Percentiles rank a stretch among this genome's conserved stretches.
phyloP scores from a whole-genome alignment of 2,113 vertebrate species.

The Galbula dea region DNA sequence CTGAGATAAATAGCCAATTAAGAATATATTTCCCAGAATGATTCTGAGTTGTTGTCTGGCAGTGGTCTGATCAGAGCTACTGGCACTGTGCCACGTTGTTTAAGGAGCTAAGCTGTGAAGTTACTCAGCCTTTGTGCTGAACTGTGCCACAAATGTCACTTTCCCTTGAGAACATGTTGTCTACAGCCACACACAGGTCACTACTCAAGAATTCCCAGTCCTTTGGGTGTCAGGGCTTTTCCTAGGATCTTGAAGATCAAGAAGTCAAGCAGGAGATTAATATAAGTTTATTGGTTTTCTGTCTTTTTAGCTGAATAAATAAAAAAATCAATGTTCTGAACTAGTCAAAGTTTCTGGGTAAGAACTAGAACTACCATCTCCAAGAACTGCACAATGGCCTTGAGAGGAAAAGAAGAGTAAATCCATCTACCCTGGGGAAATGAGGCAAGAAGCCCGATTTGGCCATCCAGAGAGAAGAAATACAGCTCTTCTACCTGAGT shows the following conservation, averaged over 20 bases:
- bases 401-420: not conserved
- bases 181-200: not conserved
- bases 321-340: not conserved
- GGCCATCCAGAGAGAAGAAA: not conserved
- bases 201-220: not conserved
- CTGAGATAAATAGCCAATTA: not conserved
- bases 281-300: not conserved
- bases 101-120: not conserved
- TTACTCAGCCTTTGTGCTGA: not conserved
- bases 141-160: not conserved
- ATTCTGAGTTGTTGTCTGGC: not conserved
- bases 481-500: not conserved
- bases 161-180: not conserved
- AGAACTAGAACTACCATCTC: not conserved
- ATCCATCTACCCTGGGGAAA: not conserved
- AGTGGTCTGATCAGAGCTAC: not conserved
- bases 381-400: accelerated
- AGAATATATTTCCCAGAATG: not conserved
- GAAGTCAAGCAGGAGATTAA: not conserved
- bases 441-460: not conserved
- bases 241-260: not conserved
- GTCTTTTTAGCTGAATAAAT: not conserved
- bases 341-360: not conserved
- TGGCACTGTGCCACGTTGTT: not conserved
- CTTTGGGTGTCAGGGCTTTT: not conserved